Evolutionary conservation across 2,888 invertebrate species (phyloP), one percentile per base, ranked within the genome.

Genomic region (Macrosiphum euphorbiae): DNA sequence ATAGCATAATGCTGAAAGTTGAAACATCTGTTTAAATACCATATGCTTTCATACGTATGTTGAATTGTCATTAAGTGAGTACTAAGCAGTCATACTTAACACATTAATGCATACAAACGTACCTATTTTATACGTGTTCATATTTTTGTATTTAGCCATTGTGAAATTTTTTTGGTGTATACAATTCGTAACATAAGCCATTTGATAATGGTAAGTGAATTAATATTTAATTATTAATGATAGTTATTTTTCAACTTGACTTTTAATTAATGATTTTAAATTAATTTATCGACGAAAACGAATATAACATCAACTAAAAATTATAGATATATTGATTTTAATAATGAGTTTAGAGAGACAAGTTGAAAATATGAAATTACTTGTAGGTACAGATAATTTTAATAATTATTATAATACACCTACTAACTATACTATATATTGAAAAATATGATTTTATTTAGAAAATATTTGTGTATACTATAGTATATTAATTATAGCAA

Each of bases 11-110:
- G 78, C 35, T 35, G 20, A 35, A 90, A 90, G 35, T 35, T 20
- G 20, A 78, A 67, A 67, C 90, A 90, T 90, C 90, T 90, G 90
- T 90, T 67, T 47, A 47, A 90, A 90, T 47, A 90, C 61, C 90
- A 61, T 11, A 89, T 44, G 55, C 26, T 61, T 28, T 20, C 44
- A 61, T 26, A 24, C 47, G 44, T 7, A 4, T 28, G 7, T n/a
- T 47, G 47, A 11, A 47, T n/a, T 41, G 89, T 85, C 58, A 58
- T 55, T 41, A 28, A 44, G 58, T 61, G 86, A 86, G 47, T n/a
- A n/a, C n/a, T 20, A 24, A 61, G 61, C n/a, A 90, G 90, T 61
- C n/a, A n/a, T 67, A 47, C 24, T 16, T 44, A 61, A 44, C 44
- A 58, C 7, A 89, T 61, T 78, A 35, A 78, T 78, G 78, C 78